Evolutionary conservation across 2,888 invertebrate genomes (phyloP).

Genomic region (Allolobophora icterica): DNA sequence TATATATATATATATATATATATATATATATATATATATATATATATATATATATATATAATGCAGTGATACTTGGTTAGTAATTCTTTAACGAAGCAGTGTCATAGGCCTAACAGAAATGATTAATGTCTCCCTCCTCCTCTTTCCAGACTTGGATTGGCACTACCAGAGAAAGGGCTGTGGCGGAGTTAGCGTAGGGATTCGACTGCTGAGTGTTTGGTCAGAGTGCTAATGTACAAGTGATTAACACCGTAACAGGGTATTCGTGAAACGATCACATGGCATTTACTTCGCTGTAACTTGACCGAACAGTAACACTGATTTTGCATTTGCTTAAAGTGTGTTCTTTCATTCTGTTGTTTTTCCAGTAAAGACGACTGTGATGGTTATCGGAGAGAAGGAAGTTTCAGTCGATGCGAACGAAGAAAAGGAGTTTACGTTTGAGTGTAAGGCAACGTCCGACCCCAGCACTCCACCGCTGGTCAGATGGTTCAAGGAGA

Average conservation of each 20-base stretch:
- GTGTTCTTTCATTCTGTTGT: background rate
- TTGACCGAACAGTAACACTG: background rate
- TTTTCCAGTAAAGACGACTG: constrained; percentile 29
- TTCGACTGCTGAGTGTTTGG: too few relatives aligned
- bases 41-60: too few relatives aligned
- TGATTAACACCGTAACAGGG: background rate
- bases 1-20: too few relatives aligned
- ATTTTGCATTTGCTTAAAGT: background rate
- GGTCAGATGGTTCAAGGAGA: constrained; percentile 38
- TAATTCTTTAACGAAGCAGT: too few relatives aligned
- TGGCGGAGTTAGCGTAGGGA: too few relatives aligned
- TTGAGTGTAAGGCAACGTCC: constrained; percentile 38
- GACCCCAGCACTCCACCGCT: constrained; percentile 46
- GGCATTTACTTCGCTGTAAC: background rate
- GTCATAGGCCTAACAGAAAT: too few relatives aligned
- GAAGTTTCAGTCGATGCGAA: background rate
- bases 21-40: too few relatives aligned
- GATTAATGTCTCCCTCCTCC: too few relatives aligned
- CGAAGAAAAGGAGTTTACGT: background rate
- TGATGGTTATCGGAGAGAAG: background rate
- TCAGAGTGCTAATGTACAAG: too few relatives aligned
- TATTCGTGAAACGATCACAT: background rate
- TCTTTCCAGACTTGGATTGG: too few relatives aligned
- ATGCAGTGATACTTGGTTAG: too few relatives aligned
- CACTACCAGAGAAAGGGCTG: too few relatives aligned